Evolutionary conservation across 2,888 invertebrate genomes (phyloP), one percentile per base, ranked within the genome.

Genomic region (Acleris sparsana): DNA sequence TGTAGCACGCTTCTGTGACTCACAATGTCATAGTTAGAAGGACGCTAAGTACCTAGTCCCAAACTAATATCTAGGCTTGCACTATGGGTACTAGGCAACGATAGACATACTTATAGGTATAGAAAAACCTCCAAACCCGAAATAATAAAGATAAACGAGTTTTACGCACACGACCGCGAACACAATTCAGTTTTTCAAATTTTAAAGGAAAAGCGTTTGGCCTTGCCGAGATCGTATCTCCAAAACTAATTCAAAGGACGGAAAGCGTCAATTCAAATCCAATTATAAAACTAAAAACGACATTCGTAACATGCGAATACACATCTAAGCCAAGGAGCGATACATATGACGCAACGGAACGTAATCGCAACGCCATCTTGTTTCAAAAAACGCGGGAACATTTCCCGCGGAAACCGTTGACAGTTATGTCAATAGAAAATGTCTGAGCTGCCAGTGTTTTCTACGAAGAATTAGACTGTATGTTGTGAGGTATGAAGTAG

Each of bases 311-410:
- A 57, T 22, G 25, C 62, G 62, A 57, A 9, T 66, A 66, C 33
- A 46, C 57, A 66, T 62, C 25, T 66, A 61, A 68, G 68, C 57
- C 68, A 68, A 68, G 68, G 66, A 62, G 25, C 29, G 18, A 57
- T 61, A 66, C 57, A 52, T 57, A 52, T 67, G 67, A 62, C 58
- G 63, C 67, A 67, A 67, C 62, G 17, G 58, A 62, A 67, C 62
- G 67, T 43, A 49, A 56, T 60, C 58, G 46, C 17, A 7, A 20
- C 43, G 60, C 69, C 63, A 69, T 69, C 67, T 69, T 69, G 46
- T 57, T 57, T 63, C 56, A 56, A 69, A 62, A 69, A 69, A 66
- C 60, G 67, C 69, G 60, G 60, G 66, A 69, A 57, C 29, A 59
- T 44, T 66, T 62, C 66, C 51, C 66, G 62, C 57, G 69, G 63